Percentiles rank a stretch among this genome's conserved stretches.
phyloP scores from a whole-genome alignment of 2,888 invertebrate species.

The Caenorhabditis wallacei region DNA sequence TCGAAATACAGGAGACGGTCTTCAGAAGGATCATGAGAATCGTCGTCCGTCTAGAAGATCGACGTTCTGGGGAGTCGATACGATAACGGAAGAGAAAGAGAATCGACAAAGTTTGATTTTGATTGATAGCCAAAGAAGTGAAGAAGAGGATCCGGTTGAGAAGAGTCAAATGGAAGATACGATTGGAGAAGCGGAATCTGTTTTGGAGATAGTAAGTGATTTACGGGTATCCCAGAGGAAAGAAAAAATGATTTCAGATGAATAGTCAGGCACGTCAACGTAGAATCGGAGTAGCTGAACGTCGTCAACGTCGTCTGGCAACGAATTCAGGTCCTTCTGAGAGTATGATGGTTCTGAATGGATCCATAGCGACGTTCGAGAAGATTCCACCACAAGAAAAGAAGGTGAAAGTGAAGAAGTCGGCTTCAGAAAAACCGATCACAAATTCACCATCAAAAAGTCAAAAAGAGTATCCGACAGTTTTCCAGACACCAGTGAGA shows the following conservation, averaged over 20 bases:
- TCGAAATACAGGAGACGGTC: constrained; percentile 43
- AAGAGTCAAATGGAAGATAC: constrained; percentile 16
- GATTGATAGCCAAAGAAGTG: constrained; percentile 4
- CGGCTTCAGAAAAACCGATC: not conserved
- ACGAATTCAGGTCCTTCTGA: constrained; percentile 29
- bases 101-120: constrained; percentile 16
- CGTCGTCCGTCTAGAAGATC: constrained; percentile 29
- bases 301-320: constrained; percentile 22
- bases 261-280: constrained; percentile 41
- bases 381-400: constrained; percentile 9
- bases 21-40: constrained; percentile 9
- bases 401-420: not conserved
- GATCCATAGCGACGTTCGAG: constrained; percentile 48
- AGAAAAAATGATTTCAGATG: constrained; percentile 42
- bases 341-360: constrained; percentile 56
- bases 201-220: constrained; percentile 48
- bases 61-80: constrained; percentile 56
- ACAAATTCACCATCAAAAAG: constrained; percentile 3
- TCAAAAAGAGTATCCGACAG: constrained; percentile 14
- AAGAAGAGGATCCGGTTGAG: constrained; percentile 20
- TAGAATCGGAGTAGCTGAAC: constrained; percentile 30
- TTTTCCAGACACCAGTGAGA: constrained; percentile 9
- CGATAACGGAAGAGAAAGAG: constrained; percentile 57
- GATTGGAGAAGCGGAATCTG: constrained; percentile 16
- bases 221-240: not conserved